phyloP scores from a whole-genome alignment of 64 coral and sea anemone genomes.

The Montipora foliosa region DNA sequence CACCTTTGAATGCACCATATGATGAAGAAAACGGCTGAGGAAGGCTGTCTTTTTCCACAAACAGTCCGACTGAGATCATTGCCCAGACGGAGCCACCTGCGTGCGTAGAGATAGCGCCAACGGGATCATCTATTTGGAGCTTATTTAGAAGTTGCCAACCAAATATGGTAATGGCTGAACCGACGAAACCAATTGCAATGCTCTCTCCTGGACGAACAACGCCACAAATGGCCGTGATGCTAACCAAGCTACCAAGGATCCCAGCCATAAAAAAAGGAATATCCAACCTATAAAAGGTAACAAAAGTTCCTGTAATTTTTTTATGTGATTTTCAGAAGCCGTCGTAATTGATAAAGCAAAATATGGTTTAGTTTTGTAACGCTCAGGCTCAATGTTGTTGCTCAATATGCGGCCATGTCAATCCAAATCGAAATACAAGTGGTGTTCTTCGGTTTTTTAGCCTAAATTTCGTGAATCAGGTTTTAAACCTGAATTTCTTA shows the following conservation, averaged over 20 bases:
- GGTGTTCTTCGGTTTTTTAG: no score
- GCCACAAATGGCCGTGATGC: constrained; percentile 95
- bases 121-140: constrained; percentile 83
- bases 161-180: constrained; percentile 77
- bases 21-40: constrained; percentile 70
- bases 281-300: constrained; percentile 63
- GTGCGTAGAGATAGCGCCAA: constrained; percentile 84
- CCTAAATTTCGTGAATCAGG: no score
- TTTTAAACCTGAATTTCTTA: no score
- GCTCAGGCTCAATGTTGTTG: no score
- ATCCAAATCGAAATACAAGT: no score
- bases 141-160: constrained; percentile 84
- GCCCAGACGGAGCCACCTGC: constrained; percentile 89
- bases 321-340: no score
- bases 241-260: constrained; percentile 84
- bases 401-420: no score
- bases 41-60: constrained; percentile 83
- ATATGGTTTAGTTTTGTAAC: no score
- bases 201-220: constrained; percentile 94
- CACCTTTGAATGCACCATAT: constrained; percentile 90
- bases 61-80: constrained; percentile 92
- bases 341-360: no score
- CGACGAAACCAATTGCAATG: constrained; percentile 84
- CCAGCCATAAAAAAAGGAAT: constrained; percentile 91
- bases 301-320: no score